A percentile compares a stretch with the other conserved stretches of the same genome.
phyloP scores from a whole-genome alignment of 2,113 vertebrate species.

The Oxyruncus cristatus region DNA sequence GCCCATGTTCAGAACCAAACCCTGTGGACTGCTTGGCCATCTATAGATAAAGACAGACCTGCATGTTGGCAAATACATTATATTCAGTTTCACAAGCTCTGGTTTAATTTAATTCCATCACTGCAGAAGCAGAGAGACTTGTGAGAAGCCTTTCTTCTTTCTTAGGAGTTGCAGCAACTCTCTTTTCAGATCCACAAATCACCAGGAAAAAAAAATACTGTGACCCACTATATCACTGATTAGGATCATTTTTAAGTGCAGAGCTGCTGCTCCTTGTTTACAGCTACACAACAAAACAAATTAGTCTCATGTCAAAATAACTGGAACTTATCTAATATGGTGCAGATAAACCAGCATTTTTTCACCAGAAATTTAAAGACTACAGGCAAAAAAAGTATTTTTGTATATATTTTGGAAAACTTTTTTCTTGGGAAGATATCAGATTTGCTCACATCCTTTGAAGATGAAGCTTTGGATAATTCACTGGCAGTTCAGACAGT shows the following conservation, averaged over 20 bases:
- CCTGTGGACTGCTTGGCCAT: background rate
- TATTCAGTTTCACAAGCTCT: background rate
- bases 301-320: background rate
- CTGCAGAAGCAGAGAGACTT: background rate
- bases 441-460: constrained; percentile 33
- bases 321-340: background rate
- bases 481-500: constrained; percentile 13
- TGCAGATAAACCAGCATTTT: background rate
- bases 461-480: constrained; percentile 51
- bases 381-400: background rate
- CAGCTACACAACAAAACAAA: constrained; percentile 13
- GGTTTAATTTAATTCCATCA: background rate
- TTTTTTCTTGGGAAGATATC: constrained; percentile 19
- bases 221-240: background rate
- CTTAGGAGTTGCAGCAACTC: background rate
- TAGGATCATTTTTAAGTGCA: background rate
- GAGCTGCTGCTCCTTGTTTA: background rate
- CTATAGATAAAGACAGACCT: background rate
- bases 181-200: background rate
- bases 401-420: background rate
- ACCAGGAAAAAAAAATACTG: background rate
- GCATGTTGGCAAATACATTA: background rate
- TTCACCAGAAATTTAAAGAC: constrained; percentile 29
- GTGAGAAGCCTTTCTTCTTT: background rate
- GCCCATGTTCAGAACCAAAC: background rate